Evolutionary conservation across 2,797 vertebrate genomes (phyloP).

Genomic region (Hippopotamyrus pictus): DNA sequence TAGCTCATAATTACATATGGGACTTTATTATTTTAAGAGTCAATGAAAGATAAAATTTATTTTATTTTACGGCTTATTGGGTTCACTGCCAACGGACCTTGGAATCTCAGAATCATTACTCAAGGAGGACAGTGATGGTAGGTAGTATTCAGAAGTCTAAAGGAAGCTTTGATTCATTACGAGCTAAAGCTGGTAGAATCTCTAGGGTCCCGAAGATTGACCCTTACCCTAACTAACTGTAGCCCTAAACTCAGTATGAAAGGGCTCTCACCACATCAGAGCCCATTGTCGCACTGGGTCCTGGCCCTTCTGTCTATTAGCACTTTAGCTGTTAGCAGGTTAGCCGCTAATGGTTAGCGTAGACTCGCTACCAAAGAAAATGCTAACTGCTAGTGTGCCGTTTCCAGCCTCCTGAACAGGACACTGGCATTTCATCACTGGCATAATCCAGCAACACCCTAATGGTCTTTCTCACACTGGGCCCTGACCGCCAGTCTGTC

Average conservation of each 20-base stretch:
- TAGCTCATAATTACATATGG: slow-evolving; percentile 7
- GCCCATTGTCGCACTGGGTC: not conserved
- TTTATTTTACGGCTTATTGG: not conserved
- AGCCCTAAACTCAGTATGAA: not conserved
- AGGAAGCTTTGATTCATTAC: not conserved
- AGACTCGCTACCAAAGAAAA: not conserved
- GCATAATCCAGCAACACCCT: not conserved
- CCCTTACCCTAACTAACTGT: not conserved
- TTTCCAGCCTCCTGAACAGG: slow-evolving; percentile 2
- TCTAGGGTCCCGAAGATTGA: not conserved
- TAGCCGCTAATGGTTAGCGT: not conserved
- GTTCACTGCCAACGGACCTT: not conserved
- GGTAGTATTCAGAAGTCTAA: not conserved
- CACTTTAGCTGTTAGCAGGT: not conserved
- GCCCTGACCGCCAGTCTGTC: not conserved
- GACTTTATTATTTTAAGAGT: slow-evolving; percentile 11
- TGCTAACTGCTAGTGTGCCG: not conserved
- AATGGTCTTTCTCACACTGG: not conserved
- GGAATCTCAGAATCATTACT: not conserved
- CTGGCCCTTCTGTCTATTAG: not conserved
- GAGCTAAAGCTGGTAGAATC: not conserved
- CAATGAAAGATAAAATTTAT: not conserved
- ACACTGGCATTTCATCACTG: not conserved
- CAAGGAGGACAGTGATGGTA: not conserved
- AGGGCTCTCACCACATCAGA: not conserved